Evolutionary conservation across 2,797 vertebrate genomes (phyloP).

Genomic region (Amazona ochrocephala): DNA sequence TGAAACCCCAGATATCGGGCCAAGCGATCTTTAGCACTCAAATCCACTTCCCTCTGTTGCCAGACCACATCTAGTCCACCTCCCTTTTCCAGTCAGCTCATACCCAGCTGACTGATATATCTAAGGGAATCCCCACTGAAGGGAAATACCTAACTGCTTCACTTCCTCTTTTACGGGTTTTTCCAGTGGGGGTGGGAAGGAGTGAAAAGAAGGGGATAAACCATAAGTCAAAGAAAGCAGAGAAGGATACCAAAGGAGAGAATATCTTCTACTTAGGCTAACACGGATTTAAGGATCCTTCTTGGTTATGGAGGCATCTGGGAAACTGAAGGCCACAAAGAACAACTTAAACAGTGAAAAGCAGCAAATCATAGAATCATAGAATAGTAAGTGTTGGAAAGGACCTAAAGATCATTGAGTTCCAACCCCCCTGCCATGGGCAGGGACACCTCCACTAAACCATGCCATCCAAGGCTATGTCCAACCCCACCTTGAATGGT

Average conservation of each 20-base stretch:
- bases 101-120: not conserved
- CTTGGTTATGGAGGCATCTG: not conserved
- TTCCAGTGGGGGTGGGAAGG: not conserved
- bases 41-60: not conserved
- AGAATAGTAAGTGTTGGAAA: too few relatives aligned
- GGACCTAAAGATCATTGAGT: too few relatives aligned
- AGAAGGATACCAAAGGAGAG: not conserved
- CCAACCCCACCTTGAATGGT: not conserved
- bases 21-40: not conserved
- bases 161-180: constrained; percentile 7
- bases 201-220: not conserved
- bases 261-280: not conserved
- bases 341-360: not conserved
- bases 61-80: not conserved
- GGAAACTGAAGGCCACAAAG: not conserved
- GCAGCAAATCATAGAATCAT: not conserved
- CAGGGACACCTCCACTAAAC: too few relatives aligned
- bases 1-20: not conserved
- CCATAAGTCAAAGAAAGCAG: not conserved
- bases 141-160: not conserved
- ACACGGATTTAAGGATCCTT: not conserved
- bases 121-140: constrained; percentile 10
- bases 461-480: too few relatives aligned
- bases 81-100: constrained; percentile 5
- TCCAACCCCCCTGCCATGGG: too few relatives aligned